Evolutionary conservation across 1,140 invertebrate species (phyloP), one percentile per base, ranked within the genome.

Genomic region (Bacillus rossius): DNA sequence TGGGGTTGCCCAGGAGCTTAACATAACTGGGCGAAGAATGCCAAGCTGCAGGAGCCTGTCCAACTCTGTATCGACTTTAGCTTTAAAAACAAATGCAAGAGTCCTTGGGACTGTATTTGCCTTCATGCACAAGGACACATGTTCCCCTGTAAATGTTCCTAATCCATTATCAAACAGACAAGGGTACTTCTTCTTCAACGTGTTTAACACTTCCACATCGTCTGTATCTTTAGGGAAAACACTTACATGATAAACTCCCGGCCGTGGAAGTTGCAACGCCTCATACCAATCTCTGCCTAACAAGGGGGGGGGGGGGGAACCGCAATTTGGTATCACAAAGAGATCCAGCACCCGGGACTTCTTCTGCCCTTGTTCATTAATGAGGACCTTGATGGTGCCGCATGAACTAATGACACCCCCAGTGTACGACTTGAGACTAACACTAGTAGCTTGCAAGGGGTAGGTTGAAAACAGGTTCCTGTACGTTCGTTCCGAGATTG

Each of bases 1-100:
- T 0, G 75, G 74, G 14, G 74, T 69, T 7, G 68, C 74, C 73
- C 71, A 79, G 34, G 69, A 60, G 29, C 61, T 65, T 47, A 61
- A 57, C 43, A 62, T 47, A 4, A 73, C 65, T 29, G 47, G 41
- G 23, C 58, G 29, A 3, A 73, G 59, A 13, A 71, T 66, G 19
- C 68, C 64, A 55, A 71, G 60, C 8, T 51, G 23, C 25, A 67
- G 66, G 23, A 78, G 56, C 57, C 70, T 56, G 16, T 75, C 66
- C 25, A 76, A 62, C 65, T 78, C 73, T 17, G 62, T 57, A 29
- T 73, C 69, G 7, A 79, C 68, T 57, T 69, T 64, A 8, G 68
- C 64, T 55, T 64, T 69, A 25, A 77, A 58, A 13, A 73, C 69
- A 61, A 65, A 74, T 8, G 75, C 71, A 3, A 76, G 64, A 7